phyloP scores from a whole-genome alignment of 2,888 invertebrate genomes.

The Pristionchus japonicus region DNA sequence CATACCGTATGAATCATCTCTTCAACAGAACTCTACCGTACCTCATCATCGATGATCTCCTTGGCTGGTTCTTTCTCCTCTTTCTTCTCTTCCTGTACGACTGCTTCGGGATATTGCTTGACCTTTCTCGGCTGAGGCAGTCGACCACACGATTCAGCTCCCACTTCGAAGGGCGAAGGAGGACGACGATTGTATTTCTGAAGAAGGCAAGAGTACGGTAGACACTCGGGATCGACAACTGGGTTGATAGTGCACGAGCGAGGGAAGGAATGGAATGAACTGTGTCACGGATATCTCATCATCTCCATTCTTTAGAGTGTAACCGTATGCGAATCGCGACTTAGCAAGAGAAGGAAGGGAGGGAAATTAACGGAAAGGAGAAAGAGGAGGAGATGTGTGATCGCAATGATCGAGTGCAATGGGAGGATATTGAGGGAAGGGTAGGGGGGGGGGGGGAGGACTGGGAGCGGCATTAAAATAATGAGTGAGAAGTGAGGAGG shows the following conservation, averaged over 20 bases:
- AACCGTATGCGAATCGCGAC: neutral
- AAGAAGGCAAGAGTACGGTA: neutral
- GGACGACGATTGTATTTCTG: neutral
- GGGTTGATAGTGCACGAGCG: neutral
- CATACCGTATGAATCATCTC: neutral
- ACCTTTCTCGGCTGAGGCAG: neutral
- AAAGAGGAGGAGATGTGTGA: neutral
- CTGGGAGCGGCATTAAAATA: too few relatives aligned
- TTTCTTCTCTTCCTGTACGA: neutral
- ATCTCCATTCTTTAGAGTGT: neutral
- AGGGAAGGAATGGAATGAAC: neutral
- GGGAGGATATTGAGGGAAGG: neutral
- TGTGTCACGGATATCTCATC: constrained; percentile 8
- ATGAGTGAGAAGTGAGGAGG: neutral
- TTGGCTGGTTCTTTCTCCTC: neutral
- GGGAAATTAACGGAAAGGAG: neutral
- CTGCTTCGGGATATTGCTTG: neutral
- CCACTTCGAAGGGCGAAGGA: constrained; percentile 19
- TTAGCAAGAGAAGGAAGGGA: neutral
- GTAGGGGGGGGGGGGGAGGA: neutral
- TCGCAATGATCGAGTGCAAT: neutral
- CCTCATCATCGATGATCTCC: neutral
- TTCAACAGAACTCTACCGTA: neutral
- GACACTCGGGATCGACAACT: neutral
- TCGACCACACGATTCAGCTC: neutral